Base-by-base conservation (phyloP, 2,888 invertebrate species). In the Ennomos quercinarius region DNA sequence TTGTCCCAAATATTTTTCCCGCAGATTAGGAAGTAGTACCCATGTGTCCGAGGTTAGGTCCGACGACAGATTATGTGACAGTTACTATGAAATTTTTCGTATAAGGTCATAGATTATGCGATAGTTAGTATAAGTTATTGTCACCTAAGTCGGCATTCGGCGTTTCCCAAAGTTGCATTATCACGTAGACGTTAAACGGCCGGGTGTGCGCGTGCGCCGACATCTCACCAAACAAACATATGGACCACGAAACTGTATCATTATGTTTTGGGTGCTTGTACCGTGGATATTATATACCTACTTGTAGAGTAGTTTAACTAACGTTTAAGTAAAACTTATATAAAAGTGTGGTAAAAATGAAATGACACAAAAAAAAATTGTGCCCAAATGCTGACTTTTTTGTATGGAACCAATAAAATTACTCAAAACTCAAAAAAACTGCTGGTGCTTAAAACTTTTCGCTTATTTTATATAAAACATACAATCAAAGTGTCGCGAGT, bases 171-270 rank as follows among this genome's bases (percentile, higher is more conserved):
- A 77, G 73, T 63, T 71, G 70, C 74, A 88, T 91, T 91, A 91
- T 83, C 90, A 86, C 81, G 47, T 77, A 68, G 68, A 72, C 74
- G 91, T 82, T 91, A 91, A 91, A 83, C 80, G 82, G 36, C 13
- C 40, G 72, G 61, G 64, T 64, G 72, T 82, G 84, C 83, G 81
- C 82, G 86, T 81, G 80, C 76, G 72, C 74, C 70, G 75, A 70
- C 84, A 83, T 82, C 84, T 88, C 84, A 67, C 42, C 75, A 84
- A 86, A 87, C 67, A 66, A 56, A 58, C 55, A 70, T 55, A 66
- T 51, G 63, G 63, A 75, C 76, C 72, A 77, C 70, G 74, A 80
- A 83, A 83, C 75, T 81, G 76, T 82, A 84, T 77, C 81, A 80
- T 38, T 52, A 68, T 68, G 64, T 56, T 68, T 58, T 57, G 57